Evolutionary conservation across 92 coral and sea anemone species (phyloP).

Genomic region (Porites lobata): DNA sequence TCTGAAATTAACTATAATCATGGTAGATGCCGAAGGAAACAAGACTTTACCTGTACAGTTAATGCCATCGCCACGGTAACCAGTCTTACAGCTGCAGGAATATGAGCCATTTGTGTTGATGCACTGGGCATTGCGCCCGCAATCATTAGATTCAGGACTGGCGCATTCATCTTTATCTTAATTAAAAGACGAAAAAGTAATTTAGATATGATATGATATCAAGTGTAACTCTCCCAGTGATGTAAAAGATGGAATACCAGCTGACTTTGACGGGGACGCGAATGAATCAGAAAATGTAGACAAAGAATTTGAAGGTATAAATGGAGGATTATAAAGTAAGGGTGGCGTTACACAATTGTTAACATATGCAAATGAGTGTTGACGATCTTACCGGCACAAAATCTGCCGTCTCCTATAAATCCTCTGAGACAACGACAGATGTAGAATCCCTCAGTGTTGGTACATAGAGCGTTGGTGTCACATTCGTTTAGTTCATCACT

Average conservation of each 20-base stretch:
- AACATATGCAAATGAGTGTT: not conserved
- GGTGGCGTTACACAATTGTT: not conserved
- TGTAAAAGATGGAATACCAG: no score
- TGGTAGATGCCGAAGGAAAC: not conserved
- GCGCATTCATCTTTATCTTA: constrained; percentile 59
- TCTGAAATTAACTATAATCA: not conserved
- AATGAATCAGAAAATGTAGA: no score
- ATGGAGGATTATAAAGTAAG: not conserved
- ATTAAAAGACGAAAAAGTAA: not conserved
- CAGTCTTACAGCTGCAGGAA: constrained; percentile 47
- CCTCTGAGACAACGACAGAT: constrained; percentile 58
- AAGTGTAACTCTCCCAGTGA: not conserved
- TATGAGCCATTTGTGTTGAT: constrained; percentile 56
- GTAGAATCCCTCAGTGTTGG: constrained; percentile 59
- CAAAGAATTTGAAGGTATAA: no score
- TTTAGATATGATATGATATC: not conserved
- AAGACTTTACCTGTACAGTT: constrained; percentile 48
- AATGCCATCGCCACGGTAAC: constrained; percentile 47
- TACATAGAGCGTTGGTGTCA: constrained; percentile 56
- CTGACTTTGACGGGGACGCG: no score
- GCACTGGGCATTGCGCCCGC: constrained; percentile 40
- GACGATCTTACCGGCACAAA: constrained; percentile 32
- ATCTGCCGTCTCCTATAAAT: constrained; percentile 60
- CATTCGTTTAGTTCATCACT: constrained; percentile 32
- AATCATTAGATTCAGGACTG: constrained; percentile 1